Evolutionary conservation across 2,888 invertebrate genomes (phyloP), one percentile per base, ranked within the genome.

Genomic region (Acleris laterana): DNA sequence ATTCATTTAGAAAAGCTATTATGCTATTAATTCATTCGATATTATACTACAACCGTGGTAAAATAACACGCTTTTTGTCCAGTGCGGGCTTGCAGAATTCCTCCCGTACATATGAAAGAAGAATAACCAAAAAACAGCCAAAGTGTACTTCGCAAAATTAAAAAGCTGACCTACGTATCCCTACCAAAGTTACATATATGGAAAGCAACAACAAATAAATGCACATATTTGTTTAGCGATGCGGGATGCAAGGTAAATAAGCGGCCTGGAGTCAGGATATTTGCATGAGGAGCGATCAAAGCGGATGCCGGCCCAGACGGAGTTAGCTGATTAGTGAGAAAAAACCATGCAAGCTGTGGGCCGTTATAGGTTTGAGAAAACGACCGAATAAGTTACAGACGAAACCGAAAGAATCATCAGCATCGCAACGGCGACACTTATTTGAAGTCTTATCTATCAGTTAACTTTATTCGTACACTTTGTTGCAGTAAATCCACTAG

Each of bases 141-240:
- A 32, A 32, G 5, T 6, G 46, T 52, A 28, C 25, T 38, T 42
- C n/a, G 19, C 48, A 28, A 20, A 62, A 28, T 19, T 20, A n/a
- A 46, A 46, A 38, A 22, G 28, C 46, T 46, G 11, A 17, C 38
- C 19, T 13, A 52, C 61, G 57, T 25, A 66, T 48, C 65, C 61
- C 65, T 38, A 51, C 55, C 19, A 44, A 38, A 51, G 44, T 32
- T 66, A 48, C 61, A 38, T 52, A 66, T 51, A 63, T 56, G 59
- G 55, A 56, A 60, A 4, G 62, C 55, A 71, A 80, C 83, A 83
- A 84, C 83, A 87, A 89, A 90, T 88, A 85, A 85, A 91, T 91
- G 90, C 86, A 89, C 90, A 90, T 89, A 89, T 89, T 89, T 89
- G 87, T 84, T 87, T 85, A 83, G 83, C 78, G 83, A 87, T 84